Evolutionary conservation across 2,113 vertebrate species (phyloP), one percentile per base, ranked within the genome.

Genomic region (Ochotona princeps): DNA sequence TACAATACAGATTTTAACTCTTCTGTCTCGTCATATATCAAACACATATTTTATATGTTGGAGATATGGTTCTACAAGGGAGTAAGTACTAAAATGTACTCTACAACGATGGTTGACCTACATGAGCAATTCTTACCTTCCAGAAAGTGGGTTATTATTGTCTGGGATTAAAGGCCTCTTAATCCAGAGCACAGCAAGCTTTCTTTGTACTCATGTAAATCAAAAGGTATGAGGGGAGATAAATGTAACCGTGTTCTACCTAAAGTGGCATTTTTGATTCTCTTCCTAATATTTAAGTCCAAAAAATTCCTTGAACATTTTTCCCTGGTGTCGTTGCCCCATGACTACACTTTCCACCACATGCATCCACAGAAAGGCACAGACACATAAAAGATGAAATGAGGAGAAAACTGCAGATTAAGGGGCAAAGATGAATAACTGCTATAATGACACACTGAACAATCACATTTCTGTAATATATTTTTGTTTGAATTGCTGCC

Each of bases 401-500:
- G 20, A 93, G 14, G 47, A 96, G 51, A 85, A 91, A 85, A 89
- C 65, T 61, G 1, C 7, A 90, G 83, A 94, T 47, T 83, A 92
- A 93, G 82, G 61, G 84, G 67, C 89, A 95, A 92, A 92, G 94
- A 96, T 90, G 93, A 97, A 79, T 94, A 88, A 72, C 78, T 78
- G 91, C 87, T 96, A 91, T 75, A 94, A 95, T 90, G 78, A 91
- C 84, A 93, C 73, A 54, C n/a, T 76, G 89, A 96, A 95, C 87
- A 95, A 95, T 93, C 82, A 91, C 93, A 86, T 96, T 96, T 96
- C 93, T 97, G 72, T 96, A 95, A 96, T 95, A 96, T 80, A 95
- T 94, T 95, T 96, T 95, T 94, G 95, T 88, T 96, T 91, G 94
- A 96, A 96, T 94, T 97, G 95, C 91, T 96, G 96, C 95, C 78